Base-by-base conservation (phyloP, 2,888 invertebrate genomes). In the Eupithecia insigniata region DNA sequence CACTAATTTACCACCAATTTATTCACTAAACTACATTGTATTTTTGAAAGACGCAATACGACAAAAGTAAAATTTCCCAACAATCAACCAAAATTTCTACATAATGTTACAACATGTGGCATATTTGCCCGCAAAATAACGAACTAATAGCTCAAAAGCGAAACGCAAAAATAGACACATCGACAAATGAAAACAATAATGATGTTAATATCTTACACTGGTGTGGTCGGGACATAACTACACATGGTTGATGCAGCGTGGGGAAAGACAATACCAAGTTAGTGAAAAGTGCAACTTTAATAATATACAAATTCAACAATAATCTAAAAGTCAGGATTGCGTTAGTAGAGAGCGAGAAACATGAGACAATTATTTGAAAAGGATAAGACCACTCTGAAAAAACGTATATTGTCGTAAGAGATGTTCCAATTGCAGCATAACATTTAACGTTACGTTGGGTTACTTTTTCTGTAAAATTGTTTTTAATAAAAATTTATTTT, bases 161-260 rank as follows among this genome's bases (percentile, higher is more conserved):
- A 62, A 62, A 62, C 34, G 64, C 36, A 64, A 26, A 34, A 77
- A 81, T 76, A 82, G 65, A 81, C 74, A 71, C 77, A 76, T 81
- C 76, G 67, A 76, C 72, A 70, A 72, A 67, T 71, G 72, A 66
- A 74, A 76, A 68, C 36, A 73, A 75, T 73, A 78, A 77, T 55
- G 71, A 78, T 78, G 79, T 81, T 78, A 79, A 84, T 84, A 86
- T 92, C 96, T 96, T 96, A 96, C 96, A 95, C 95, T 94, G 96
- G 96, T 86, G 96, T 95, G 90, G 95, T 95, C 90, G 94, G 94
- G 86, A 94, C 89, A 92, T 94, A 94, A 88, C 94, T 94, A 92
- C 81, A 91, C 83, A 86, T 84, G 71, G 91, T 89, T 90, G 88
- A 87, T 90, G 71, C 64, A 67, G 94, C 95, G 93, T 95, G 91